Percentiles rank a stretch among this genome's conserved stretches.
Conservation (phyloP, 1,140 invertebrate species). For the Antheraea pernyi region DNA sequence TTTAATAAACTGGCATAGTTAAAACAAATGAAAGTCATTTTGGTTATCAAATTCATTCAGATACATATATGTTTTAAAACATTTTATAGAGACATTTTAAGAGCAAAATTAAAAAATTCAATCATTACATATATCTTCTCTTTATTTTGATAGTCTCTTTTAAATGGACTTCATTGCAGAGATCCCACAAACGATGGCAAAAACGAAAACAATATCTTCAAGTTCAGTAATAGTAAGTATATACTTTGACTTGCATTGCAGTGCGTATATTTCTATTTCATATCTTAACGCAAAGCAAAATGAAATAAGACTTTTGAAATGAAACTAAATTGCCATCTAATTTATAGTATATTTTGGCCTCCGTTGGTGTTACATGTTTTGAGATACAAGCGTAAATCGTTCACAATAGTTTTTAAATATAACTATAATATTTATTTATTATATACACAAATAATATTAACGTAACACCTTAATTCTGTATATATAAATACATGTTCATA, state of each 20-base stretch:
- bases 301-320: too few relatives aligned
- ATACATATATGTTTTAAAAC: neutral
- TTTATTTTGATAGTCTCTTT: neutral
- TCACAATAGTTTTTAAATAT: too few relatives aligned
- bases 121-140: neutral
- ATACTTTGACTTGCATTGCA: neutral
- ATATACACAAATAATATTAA: too few relatives aligned
- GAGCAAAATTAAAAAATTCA: neutral
- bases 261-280: too few relatives aligned
- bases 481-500: too few relatives aligned
- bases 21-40: neutral
- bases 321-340: too few relatives aligned
- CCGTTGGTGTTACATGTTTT: too few relatives aligned
- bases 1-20: neutral
- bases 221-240: constrained; percentile 41
- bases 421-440: too few relatives aligned
- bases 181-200: constrained; percentile 37
- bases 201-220: constrained; percentile 42
- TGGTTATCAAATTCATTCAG: neutral
- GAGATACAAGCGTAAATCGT: too few relatives aligned
- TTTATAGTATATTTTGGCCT: too few relatives aligned
- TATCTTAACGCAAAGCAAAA: too few relatives aligned
- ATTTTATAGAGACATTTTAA: neutral
- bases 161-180: constrained; percentile 46
- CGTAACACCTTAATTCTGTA: too few relatives aligned